Evolutionary conservation across 1,140 invertebrate species (phyloP).

Genomic region (Eupristina koningsbergeri): DNA sequence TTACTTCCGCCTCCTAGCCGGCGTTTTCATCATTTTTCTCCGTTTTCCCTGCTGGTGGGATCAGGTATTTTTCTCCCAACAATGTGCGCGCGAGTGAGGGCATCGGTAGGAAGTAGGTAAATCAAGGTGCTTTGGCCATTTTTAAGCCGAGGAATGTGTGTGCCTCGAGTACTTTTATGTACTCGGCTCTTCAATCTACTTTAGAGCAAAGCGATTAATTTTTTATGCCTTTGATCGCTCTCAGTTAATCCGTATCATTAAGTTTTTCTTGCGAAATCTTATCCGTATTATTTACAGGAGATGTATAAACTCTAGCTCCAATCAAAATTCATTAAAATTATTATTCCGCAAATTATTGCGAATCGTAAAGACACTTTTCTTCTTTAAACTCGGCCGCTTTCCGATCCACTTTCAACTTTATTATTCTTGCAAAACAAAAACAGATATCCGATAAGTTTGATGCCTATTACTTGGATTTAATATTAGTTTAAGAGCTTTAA

Average conservation of each 20-base stretch:
- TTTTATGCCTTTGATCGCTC: not conserved
- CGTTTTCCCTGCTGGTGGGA: no score
- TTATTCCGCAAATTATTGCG: not conserved
- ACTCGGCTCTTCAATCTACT: not conserved
- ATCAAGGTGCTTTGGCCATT: not conserved
- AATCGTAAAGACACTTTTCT: not conserved
- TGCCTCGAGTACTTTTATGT: not conserved
- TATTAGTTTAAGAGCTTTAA: no score
- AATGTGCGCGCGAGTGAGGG: no score
- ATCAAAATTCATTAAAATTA: not conserved
- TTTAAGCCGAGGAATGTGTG: not conserved
- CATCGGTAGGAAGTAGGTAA: not conserved
- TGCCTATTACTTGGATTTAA: no score
- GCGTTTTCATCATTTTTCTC: not conserved
- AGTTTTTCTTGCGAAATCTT: not conserved
- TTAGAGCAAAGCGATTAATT: constrained; percentile 8
- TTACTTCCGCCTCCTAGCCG: not conserved
- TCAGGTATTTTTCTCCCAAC: no score
- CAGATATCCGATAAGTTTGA: no score
- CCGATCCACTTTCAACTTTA: not conserved
- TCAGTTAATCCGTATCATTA: not conserved
- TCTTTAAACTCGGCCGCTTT: not conserved
- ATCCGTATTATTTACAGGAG: not conserved
- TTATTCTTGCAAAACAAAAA: not conserved
- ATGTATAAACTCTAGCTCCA: not conserved